Conservation (phyloP, 2,797 vertebrate genomes). For the Intellagama lesueurii region DNA sequence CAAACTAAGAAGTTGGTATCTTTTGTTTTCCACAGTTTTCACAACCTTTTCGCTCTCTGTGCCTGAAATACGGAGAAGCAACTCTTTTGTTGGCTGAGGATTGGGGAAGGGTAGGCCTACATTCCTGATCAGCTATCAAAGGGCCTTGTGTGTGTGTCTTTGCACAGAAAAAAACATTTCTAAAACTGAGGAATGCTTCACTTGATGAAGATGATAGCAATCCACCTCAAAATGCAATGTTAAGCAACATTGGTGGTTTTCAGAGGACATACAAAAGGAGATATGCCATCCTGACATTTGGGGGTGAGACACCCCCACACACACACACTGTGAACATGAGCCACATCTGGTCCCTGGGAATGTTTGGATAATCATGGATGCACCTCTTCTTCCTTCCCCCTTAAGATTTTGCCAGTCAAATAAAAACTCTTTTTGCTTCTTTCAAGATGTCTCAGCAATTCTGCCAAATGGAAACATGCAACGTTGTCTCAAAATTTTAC, state of each 20-base stretch:
- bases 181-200: not conserved
- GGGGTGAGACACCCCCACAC: no score
- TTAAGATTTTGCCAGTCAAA: not conserved
- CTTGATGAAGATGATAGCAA: not conserved
- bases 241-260: no score
- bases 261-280: no score
- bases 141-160: not conserved
- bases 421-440: not conserved
- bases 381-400: not conserved
- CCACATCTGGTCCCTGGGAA: no score
- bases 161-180: not conserved
- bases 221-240: not conserved
- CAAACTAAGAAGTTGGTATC: not conserved
- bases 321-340: no score
- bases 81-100: not conserved
- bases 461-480: not conserved
- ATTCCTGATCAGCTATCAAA: not conserved
- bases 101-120: not conserved
- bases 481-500: not conserved
- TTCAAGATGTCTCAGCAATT: not conserved
- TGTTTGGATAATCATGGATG: not conserved
- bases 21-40: not conserved
- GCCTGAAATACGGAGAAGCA: not conserved
- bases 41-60: constrained; percentile 17
- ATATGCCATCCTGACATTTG: no score